A percentile compares a stretch with the other conserved stretches of the same genome.
Evolutionary conservation across 64 coral and sea anemone species (phyloP).

Genomic region (Platygyra sinensis): DNA sequence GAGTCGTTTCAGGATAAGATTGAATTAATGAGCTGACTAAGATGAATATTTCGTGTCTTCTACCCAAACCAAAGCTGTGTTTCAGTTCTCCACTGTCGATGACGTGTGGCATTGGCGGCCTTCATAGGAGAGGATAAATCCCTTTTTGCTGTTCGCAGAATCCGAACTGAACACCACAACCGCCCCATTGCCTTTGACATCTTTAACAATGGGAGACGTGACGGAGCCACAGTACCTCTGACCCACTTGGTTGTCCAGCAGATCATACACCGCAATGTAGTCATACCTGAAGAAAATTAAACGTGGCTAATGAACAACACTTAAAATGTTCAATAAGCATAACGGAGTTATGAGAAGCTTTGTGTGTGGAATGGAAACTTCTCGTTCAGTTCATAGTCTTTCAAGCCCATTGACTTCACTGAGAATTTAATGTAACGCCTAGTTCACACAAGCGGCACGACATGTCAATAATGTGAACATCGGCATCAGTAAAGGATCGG

Average conservation of each 20-base stretch:
- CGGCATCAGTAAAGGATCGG: too few relatives aligned
- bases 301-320: not conserved
- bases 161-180: constrained; percentile 87
- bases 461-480: too few relatives aligned
- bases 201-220: constrained; percentile 41
- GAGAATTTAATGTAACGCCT: too few relatives aligned
- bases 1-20: not conserved
- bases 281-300: constrained; percentile 69
- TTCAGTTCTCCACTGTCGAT: not conserved
- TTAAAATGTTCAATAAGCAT: too few relatives aligned
- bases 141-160: constrained; percentile 76
- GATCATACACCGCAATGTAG: constrained; percentile 67
- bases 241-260: constrained; percentile 86
- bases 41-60: not conserved
- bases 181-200: constrained; percentile 78
- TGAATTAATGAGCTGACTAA: not conserved
- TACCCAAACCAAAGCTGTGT: not conserved
- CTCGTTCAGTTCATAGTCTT: too few relatives aligned
- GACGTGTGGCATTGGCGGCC: constrained; percentile 20
- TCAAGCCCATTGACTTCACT: too few relatives aligned
- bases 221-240: constrained; percentile 68
- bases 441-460: too few relatives aligned
- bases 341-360: too few relatives aligned
- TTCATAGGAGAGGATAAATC: constrained; percentile 68
- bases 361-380: too few relatives aligned